Evolutionary conservation across 2,797 vertebrate genomes (phyloP).

Genomic region (Pteropus rufus): DNA sequence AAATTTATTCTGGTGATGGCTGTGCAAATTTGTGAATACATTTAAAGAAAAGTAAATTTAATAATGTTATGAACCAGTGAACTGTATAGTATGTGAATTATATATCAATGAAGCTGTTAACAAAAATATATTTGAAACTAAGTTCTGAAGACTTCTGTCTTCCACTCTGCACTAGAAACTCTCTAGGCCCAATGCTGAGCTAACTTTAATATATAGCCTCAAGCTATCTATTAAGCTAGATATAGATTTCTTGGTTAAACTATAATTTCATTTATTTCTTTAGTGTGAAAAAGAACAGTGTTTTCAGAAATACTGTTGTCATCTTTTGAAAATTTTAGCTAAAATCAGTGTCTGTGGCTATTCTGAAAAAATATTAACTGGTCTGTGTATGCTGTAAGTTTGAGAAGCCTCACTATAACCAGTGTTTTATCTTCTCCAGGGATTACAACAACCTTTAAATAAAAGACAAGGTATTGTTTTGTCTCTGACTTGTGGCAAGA

Average conservation of each 20-base stretch:
- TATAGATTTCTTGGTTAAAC: not conserved
- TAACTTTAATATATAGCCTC: too few species aligned
- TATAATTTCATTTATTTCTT: not conserved
- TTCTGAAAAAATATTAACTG: not conserved
- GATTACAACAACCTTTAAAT: conserved; percentile 1
- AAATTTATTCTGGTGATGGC: not conserved
- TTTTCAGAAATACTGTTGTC: not conserved
- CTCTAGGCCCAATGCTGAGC: too few species aligned
- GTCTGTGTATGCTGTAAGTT: not conserved
- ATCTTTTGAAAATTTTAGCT: not conserved
- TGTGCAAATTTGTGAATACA: too few species aligned
- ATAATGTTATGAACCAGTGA: too few species aligned
- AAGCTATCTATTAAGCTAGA: not conserved
- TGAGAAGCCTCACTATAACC: not conserved
- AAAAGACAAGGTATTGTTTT: not conserved
- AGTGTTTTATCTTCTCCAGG: not conserved
- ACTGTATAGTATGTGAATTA: too few species aligned
- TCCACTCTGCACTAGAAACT: too few species aligned
- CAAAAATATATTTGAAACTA: too few species aligned
- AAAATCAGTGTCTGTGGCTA: not conserved
- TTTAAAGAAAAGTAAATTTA: too few species aligned
- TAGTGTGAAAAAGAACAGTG: not conserved
- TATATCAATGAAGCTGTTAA: too few species aligned
- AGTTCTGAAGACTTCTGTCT: too few species aligned
- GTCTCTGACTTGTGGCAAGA: not conserved